phyloP scores from a whole-genome alignment of 2,113 vertebrate genomes.

The Limanda limanda region DNA sequence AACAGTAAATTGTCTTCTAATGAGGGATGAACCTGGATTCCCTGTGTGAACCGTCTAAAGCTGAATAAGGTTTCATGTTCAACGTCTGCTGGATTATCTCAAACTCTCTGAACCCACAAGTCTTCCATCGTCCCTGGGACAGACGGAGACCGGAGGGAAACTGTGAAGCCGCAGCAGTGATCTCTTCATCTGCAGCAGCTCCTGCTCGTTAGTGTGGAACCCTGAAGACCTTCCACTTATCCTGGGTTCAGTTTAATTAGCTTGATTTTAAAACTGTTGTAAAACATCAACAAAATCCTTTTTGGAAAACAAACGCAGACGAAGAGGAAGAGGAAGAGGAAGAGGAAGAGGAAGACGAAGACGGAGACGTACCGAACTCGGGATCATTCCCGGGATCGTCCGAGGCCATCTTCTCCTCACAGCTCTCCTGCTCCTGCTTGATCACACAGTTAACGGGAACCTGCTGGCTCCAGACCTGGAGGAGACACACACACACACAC shows the following conservation, averaged over 20 bases:
- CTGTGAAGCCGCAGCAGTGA: too few relatives aligned
- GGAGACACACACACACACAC: slow-evolving; percentile 15
- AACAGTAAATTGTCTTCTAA: too few relatives aligned
- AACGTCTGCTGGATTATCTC: too few relatives aligned
- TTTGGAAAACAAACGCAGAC: not conserved
- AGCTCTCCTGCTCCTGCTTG: slow-evolving; percentile 76
- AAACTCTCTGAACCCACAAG: too few relatives aligned
- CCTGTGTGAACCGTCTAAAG: too few relatives aligned
- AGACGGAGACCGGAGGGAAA: too few relatives aligned
- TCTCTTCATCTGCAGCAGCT: not conserved
- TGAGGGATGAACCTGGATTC: too few relatives aligned
- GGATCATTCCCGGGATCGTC: slow-evolving; percentile 41
- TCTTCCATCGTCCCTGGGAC: too few relatives aligned
- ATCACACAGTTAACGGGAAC: slow-evolving; percentile 74
- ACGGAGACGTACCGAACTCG: slow-evolving; percentile 51
- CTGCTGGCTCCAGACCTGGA: slow-evolving; percentile 63
- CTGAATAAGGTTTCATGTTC: too few relatives aligned
- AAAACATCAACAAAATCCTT: not conserved
- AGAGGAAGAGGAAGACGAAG: too few relatives aligned
- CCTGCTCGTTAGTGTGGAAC: slow-evolving; percentile 7
- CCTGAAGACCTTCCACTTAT: slow-evolving; percentile 5
- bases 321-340: too few relatives aligned
- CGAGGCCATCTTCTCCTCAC: slow-evolving; percentile 68
- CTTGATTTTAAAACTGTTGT: not conserved
- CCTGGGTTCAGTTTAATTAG: not conserved